A percentile compares a stretch with the other conserved stretches of the same genome.
phyloP scores from a whole-genome alignment of 53 echinoderm and acorn worm species.

The Paelopatides confundens region DNA sequence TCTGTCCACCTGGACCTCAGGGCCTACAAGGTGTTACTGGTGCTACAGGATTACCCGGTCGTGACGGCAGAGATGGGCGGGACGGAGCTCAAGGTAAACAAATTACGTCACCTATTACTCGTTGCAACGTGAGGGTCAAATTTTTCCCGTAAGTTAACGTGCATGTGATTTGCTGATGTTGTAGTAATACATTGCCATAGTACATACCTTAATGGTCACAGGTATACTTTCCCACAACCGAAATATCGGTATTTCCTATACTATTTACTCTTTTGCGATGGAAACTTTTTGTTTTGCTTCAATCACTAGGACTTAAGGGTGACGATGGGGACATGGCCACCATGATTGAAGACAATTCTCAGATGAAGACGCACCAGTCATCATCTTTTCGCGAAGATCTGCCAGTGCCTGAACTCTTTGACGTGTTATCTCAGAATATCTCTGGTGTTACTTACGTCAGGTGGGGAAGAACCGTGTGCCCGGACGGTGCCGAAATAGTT shows the following conservation, averaged over 20 bases:
- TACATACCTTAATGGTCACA: too few relatives aligned
- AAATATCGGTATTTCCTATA: too few relatives aligned
- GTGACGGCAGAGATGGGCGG: slow-evolving; percentile 43
- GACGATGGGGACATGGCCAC: neutral
- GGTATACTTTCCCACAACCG: too few relatives aligned
- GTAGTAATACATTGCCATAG: too few relatives aligned
- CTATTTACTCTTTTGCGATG: too few relatives aligned
- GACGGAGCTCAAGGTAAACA: slow-evolving; percentile 14
- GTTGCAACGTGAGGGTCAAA: too few relatives aligned
- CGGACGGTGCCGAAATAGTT: neutral
- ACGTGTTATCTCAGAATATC: neutral
- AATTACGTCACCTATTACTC: neutral
- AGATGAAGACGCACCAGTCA: neutral
- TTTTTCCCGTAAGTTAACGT: neutral
- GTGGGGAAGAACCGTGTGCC: slow-evolving; percentile 22
- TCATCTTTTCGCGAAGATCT: too few relatives aligned
- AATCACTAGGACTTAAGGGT: neutral
- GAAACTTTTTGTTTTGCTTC: too few relatives aligned
- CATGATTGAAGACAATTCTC: neutral
- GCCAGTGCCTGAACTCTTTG: neutral
- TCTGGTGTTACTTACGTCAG: slow-evolving; percentile 16
- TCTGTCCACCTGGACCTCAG: slow-evolving; percentile 44
- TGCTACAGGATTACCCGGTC: slow-evolving; percentile 28
- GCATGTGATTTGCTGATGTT: too few relatives aligned
- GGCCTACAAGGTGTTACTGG: slow-evolving; percentile 31